These are phyloP conservation scores for Heliconius himera DNA, from an alignment of 1,140 invertebrate species.

Conservation along the genomic window DNA sequence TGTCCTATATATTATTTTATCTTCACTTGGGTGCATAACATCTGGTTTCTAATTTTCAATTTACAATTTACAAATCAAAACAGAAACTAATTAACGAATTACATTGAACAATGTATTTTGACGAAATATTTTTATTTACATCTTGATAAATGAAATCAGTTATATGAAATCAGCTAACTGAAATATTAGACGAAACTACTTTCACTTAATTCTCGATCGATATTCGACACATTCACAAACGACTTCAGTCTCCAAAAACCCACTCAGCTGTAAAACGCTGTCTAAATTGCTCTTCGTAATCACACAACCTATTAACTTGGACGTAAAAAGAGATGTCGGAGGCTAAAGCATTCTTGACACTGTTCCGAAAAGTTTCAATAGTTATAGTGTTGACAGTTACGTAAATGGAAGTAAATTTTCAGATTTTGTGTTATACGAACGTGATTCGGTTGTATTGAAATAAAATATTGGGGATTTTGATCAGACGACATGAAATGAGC, in stretches of 20 bases:
- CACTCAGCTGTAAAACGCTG: background rate
- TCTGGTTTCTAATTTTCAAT: no score
- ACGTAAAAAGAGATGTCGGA: constrained; percentile 7
- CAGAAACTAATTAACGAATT: no score
- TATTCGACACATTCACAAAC: background rate
- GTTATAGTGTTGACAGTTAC: constrained; percentile 13
- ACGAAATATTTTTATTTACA: background rate
- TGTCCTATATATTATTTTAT: no score
- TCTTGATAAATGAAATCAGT: background rate
- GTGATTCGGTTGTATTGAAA: background rate
- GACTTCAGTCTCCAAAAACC: background rate
- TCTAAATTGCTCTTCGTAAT: constrained; percentile 8
- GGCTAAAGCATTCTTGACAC: constrained; percentile 5
- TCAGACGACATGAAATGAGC: background rate
- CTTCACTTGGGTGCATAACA: no score
- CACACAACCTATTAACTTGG: background rate
- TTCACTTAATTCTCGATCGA: background rate
- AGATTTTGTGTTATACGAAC: background rate
- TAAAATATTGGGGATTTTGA: background rate
- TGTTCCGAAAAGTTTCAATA: constrained; percentile 3
- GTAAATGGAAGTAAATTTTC: background rate
- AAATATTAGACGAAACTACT: background rate
- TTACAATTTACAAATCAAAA: no score
- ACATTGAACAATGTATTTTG: background rate
- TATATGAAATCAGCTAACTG: background rate